A percentile compares a stretch with the other conserved stretches of the same genome.
Conservation (phyloP, 2,888 invertebrate species). For the Carterocephalus palaemon region DNA sequence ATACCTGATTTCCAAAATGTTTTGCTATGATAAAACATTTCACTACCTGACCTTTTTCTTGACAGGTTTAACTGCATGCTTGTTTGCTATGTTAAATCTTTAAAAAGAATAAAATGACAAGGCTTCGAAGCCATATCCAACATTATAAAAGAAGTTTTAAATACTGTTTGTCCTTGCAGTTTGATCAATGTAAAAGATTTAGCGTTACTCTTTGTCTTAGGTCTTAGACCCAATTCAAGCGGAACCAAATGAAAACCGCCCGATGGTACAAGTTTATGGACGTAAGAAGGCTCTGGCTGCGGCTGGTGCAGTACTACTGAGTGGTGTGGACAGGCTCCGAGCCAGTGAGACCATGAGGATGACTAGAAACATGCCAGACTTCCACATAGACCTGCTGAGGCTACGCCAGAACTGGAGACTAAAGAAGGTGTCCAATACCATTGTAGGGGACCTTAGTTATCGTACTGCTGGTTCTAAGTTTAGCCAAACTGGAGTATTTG, state of each 20-base stretch:
- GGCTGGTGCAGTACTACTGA: slow-evolving; percentile 89
- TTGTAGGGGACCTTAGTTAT: slow-evolving; percentile 97
- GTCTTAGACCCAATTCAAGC: slow-evolving; percentile 93
- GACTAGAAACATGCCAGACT: slow-evolving; percentile 88
- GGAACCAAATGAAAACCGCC: slow-evolving; percentile 88
- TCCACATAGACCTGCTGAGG: slow-evolving; percentile 93
- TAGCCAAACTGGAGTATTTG: slow-evolving; percentile 95
- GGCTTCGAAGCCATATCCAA: no score
- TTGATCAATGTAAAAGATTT: no score
- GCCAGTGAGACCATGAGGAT: slow-evolving; percentile 88
- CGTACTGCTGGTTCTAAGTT: slow-evolving; percentile 97
- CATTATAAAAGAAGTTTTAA: no score
- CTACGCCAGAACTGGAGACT: slow-evolving; percentile 96
- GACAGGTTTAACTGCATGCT: no score
- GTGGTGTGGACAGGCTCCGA: slow-evolving; percentile 91
- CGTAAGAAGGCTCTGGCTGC: slow-evolving; percentile 94
- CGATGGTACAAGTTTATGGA: slow-evolving; percentile 93
- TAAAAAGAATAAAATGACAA: no score
- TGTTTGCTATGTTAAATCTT: no score
- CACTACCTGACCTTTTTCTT: no score
- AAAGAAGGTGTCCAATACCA: slow-evolving; percentile 97
- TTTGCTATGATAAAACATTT: no score
- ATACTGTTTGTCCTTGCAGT: no score
- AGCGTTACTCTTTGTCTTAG: no score
- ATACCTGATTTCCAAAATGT: no score